Evolutionary conservation across 1,140 invertebrate genomes (phyloP).

Genomic region (Heliconius himera): DNA sequence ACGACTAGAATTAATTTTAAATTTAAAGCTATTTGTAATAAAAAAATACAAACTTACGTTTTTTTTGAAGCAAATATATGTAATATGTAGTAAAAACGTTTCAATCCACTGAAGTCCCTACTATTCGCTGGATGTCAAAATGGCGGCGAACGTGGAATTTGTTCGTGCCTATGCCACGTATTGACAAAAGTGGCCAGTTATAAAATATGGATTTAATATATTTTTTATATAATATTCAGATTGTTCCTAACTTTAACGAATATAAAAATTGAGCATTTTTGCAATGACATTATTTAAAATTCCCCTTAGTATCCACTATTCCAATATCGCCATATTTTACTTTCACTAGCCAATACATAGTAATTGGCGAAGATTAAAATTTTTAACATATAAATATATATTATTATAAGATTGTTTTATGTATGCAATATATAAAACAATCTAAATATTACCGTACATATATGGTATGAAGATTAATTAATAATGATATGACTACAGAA

Average conservation of each 20-base stretch:
- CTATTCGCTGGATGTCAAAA: constrained; percentile 89
- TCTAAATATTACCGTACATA: too few species aligned
- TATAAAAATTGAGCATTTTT: background rate
- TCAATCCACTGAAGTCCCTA: constrained; percentile 87
- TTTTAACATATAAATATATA: too few species aligned
- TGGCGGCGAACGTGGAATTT: constrained; percentile 88
- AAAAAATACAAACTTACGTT: constrained; percentile 81
- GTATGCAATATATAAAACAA: too few species aligned
- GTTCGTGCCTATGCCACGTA: constrained; percentile 89
- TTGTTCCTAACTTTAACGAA: background rate
- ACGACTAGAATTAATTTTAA: constrained; percentile 14
- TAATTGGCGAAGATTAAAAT: too few species aligned
- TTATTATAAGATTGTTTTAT: too few species aligned
- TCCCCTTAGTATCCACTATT: too few species aligned
- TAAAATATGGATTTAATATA: constrained; percentile 44
- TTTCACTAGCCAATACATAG: too few species aligned
- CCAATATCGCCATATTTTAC: too few species aligned
- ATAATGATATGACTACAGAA: too few species aligned
- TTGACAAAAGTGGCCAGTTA: constrained; percentile 81
- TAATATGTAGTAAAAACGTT: constrained; percentile 85
- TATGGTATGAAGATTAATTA: too few species aligned
- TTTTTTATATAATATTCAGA: constrained; percentile 13
- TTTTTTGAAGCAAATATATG: constrained; percentile 83
- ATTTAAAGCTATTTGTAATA: constrained; percentile 19
- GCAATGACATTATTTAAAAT: background rate